phyloP scores from a whole-genome alignment of 2,797 vertebrate genomes.

The Vireo griseus region DNA sequence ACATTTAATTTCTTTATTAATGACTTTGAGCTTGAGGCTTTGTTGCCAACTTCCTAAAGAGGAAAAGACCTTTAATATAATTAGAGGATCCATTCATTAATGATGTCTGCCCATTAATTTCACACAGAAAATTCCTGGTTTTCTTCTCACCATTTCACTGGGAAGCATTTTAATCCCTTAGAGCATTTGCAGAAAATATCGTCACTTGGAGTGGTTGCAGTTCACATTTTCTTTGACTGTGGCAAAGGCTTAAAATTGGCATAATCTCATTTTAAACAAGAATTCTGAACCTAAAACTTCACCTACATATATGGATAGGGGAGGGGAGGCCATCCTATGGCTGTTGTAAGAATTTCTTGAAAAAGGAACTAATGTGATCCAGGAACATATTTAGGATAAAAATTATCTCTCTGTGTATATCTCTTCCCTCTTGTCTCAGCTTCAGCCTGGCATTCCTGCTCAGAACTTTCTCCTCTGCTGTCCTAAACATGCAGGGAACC shows the following conservation, averaged over 20 bases:
- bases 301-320: not conserved
- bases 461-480: not conserved
- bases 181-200: not conserved
- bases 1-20: not conserved
- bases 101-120: not conserved
- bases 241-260: not conserved
- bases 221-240: not conserved
- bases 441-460: not conserved
- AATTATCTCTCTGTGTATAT: rapidly evolving
- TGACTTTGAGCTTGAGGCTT: not conserved
- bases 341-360: not conserved
- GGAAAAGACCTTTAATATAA: not conserved
- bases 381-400: not conserved
- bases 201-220: not conserved
- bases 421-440: not conserved
- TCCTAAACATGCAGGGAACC: not conserved
- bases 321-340: not conserved
- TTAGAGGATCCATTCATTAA: not conserved
- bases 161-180: not conserved
- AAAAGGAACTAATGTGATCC: not conserved
- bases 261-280: not conserved
- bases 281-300: not conserved
- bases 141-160: not conserved
- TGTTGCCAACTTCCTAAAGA: not conserved
- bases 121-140: not conserved